phyloP scores from a whole-genome alignment of 2,113 vertebrate species.

The Calidris pugnax region DNA sequence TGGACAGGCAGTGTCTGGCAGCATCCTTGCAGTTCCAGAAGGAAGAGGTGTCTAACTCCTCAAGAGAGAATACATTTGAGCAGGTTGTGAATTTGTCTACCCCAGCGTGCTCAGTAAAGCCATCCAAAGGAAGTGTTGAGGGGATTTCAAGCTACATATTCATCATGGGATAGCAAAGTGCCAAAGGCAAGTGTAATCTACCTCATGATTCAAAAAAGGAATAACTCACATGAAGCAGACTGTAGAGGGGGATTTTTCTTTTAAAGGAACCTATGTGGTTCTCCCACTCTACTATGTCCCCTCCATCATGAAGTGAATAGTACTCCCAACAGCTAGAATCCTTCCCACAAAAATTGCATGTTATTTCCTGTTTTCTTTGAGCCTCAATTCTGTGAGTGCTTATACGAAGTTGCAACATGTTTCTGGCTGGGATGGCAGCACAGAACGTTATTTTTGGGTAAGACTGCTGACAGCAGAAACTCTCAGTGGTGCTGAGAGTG shows the following conservation, averaged over 20 bases:
- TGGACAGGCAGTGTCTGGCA: neutral
- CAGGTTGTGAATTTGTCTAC: neutral
- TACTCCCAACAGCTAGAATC: neutral
- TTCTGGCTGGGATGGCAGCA: neutral
- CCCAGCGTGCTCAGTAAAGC: neutral
- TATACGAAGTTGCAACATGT: neutral
- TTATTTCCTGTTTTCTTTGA: conserved; percentile 17
- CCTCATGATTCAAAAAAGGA: conserved; percentile 21
- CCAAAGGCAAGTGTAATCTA: neutral
- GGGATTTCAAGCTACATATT: conserved; percentile 23
- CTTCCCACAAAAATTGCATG: neutral
- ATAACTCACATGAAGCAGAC: conserved; percentile 13
- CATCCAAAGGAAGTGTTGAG: neutral
- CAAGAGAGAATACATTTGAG: neutral
- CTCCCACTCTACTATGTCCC: neutral
- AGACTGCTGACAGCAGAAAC: conserved; percentile 7
- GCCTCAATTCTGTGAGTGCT: neutral
- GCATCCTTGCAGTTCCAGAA: neutral
- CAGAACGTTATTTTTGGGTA: conserved; percentile 30
- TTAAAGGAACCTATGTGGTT: neutral
- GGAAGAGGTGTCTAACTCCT: neutral
- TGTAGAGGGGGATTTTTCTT: conserved; percentile 1
- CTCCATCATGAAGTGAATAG: neutral
- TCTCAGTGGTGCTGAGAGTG: neutral
- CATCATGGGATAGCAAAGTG: neutral